phyloP scores from a whole-genome alignment of 2,113 vertebrate genomes.

The Tretioscincus oriximinensis region DNA sequence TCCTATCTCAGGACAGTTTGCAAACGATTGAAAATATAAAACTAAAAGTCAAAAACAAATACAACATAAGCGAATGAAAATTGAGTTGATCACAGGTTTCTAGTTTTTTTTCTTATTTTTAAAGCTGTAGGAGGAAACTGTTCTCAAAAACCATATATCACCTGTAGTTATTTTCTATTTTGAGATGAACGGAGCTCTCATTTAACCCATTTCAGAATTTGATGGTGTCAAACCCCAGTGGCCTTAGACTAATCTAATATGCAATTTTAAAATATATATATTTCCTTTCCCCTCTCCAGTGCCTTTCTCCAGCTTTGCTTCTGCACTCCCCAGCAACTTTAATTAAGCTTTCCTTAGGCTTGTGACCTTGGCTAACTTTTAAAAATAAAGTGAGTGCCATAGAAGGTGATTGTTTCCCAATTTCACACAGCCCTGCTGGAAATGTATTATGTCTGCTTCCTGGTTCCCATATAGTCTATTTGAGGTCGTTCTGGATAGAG shows the following conservation, averaged over 20 bases:
- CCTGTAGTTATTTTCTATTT: slow-evolving; percentile 54
- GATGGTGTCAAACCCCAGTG: slow-evolving; percentile 62
- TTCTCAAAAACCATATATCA: background rate
- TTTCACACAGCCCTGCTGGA: slow-evolving; percentile 48
- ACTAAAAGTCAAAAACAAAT: too few relatives aligned
- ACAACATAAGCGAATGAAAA: too few relatives aligned
- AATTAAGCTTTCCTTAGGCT: slow-evolving; percentile 66
- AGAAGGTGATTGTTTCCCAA: slow-evolving; percentile 55
- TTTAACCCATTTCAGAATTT: slow-evolving; percentile 66
- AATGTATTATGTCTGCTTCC: slow-evolving; percentile 36
- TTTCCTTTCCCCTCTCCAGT: slow-evolving; percentile 54
- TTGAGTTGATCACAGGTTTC: background rate
- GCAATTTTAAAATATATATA: slow-evolving; percentile 40
- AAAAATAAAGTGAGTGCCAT: slow-evolving; percentile 64
- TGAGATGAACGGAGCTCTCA: slow-evolving; percentile 55
- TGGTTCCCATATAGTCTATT: slow-evolving; percentile 34
- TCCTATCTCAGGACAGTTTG: too few relatives aligned
- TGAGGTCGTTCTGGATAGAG: slow-evolving; percentile 27
- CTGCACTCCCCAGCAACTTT: slow-evolving; percentile 63
- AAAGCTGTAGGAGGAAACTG: slow-evolving; percentile 14
- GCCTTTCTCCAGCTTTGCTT: slow-evolving; percentile 51
- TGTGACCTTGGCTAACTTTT: slow-evolving; percentile 63
- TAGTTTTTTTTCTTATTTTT: slow-evolving; percentile 22
- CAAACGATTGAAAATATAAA: too few relatives aligned
- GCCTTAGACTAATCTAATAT: slow-evolving; percentile 57